Evolutionary conservation across 2,113 vertebrate genomes (phyloP).

Genomic region (Notechis scutatus): DNA sequence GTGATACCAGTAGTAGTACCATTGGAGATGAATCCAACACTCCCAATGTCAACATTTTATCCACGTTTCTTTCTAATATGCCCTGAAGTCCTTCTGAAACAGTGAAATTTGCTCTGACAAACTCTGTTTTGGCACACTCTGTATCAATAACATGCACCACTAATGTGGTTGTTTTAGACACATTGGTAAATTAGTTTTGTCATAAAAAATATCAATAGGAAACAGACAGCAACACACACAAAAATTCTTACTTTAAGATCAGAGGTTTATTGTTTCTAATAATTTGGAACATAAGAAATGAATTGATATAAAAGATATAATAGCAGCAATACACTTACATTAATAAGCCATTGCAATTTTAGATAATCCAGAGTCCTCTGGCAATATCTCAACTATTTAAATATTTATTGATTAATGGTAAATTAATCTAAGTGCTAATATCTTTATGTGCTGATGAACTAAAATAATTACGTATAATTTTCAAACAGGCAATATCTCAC

Average conservation of each 20-base stretch:
- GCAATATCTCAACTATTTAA: background rate
- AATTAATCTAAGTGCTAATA: background rate
- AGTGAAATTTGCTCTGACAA: background rate
- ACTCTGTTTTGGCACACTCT: background rate
- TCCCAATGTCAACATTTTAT: background rate
- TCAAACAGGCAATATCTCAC: background rate
- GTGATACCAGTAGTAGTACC: background rate
- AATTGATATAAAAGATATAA: no score
- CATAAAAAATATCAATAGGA: no score
- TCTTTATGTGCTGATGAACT: background rate
- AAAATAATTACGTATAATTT: background rate
- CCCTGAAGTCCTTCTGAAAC: background rate
- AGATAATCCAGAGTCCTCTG: background rate
- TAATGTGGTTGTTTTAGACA: background rate
- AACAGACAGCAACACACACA: no score
- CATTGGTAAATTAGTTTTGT: background rate
- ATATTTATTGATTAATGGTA: background rate
- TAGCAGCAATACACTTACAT: no score
- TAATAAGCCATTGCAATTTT: background rate
- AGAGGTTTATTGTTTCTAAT: no score
- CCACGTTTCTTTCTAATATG: background rate
- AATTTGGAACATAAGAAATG: no score
- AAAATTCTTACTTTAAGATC: no score
- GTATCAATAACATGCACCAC: background rate
- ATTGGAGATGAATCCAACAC: background rate